Percentiles rank a stretch among this genome's conserved stretches.
Evolutionary conservation across 2,113 vertebrate species (phyloP).

Genomic region (Jacana jacana): DNA sequence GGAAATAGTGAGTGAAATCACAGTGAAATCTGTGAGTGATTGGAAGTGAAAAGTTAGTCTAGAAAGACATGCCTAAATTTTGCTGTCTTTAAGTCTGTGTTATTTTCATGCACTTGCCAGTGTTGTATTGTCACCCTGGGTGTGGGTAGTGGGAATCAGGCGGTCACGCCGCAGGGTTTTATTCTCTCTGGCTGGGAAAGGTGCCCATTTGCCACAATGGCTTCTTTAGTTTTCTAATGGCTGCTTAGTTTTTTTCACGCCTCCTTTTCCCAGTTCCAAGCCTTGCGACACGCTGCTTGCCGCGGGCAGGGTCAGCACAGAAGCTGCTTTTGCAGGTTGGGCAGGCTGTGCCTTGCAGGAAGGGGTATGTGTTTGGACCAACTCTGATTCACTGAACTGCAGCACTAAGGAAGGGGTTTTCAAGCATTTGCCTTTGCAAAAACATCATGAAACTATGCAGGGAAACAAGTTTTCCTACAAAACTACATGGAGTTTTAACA

Average conservation of each 20-base stretch:
- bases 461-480: neutral
- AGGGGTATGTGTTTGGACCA: neutral
- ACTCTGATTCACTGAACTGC: neutral
- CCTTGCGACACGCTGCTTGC: neutral
- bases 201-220: constrained; percentile 28
- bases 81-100: neutral
- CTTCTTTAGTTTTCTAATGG: neutral
- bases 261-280: neutral
- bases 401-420: neutral
- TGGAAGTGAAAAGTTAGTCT: neutral
- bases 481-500: neutral
- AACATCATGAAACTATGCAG: neutral
- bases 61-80: neutral
- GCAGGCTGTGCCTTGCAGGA: neutral
- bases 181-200: constrained; percentile 45
- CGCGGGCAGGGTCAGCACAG: neutral
- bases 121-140: neutral
- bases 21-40: neutral
- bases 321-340: neutral
- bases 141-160: constrained; percentile 17
- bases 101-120: neutral
- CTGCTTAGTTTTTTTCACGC: neutral
- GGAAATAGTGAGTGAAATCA: constrained; percentile 13
- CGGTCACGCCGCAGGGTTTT: constrained; percentile 10
- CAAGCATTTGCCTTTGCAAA: neutral